Evolutionary conservation across 2,797 vertebrate species (phyloP).

Genomic region (Pogonophryne albipinna): DNA sequence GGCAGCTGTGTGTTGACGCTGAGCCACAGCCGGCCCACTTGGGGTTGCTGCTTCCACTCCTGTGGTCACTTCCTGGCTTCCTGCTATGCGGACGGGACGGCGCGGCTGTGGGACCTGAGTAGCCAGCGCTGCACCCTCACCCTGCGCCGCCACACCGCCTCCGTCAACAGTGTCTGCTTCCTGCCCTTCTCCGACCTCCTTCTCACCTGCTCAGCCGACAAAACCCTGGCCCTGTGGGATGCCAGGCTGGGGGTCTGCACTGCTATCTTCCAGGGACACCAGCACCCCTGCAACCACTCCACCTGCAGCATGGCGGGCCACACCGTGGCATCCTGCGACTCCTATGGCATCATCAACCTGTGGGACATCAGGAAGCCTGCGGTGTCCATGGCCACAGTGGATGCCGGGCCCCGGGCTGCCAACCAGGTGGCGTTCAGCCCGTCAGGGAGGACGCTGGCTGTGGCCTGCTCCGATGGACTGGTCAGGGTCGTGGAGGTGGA

Average conservation of each 20-base stretch:
- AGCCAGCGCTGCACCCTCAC: constrained; percentile 85
- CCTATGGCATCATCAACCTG: constrained; percentile 81
- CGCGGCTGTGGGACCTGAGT: constrained; percentile 87
- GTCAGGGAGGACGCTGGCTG: constrained; percentile 83
- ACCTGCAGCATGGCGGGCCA: constrained; percentile 79
- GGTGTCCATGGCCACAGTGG: constrained; percentile 68
- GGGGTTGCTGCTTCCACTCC: constrained; percentile 86
- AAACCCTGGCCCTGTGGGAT: constrained; percentile 76
- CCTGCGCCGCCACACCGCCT: constrained; percentile 85
- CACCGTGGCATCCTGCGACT: constrained; percentile 87
- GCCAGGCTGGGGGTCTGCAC: constrained; percentile 77
- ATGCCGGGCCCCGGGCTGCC: constrained; percentile 82
- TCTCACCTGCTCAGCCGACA: constrained; percentile 65
- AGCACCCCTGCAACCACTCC: constrained; percentile 85
- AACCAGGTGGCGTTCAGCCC: constrained; percentile 87
- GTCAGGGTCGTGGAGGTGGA: constrained; percentile 83
- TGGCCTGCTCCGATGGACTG: constrained; percentile 82
- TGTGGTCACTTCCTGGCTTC: constrained; percentile 89
- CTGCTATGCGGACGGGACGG: constrained; percentile 86
- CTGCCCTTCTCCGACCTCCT: constrained; percentile 81
- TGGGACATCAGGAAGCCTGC: constrained; percentile 86
- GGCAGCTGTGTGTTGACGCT: constrained; percentile 44
- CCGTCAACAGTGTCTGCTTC: constrained; percentile 89
- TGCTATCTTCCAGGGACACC: constrained; percentile 85
- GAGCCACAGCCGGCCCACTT: constrained; percentile 58